Base-by-base conservation (phyloP, 2,797 vertebrate genomes). In the Falco cherrug region DNA sequence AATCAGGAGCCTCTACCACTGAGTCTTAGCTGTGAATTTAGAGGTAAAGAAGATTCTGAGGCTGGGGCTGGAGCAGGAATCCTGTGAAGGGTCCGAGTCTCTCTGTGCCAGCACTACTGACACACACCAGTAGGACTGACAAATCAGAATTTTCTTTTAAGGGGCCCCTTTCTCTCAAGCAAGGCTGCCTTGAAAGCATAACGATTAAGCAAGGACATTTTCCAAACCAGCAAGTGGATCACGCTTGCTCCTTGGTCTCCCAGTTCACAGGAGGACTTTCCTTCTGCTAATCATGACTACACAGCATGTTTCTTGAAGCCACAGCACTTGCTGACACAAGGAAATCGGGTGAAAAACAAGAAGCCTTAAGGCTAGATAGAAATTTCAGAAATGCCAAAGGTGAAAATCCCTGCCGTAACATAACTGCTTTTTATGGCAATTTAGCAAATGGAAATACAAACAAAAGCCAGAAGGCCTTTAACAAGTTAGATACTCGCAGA, bases 381-480 rank as follows among this genome's bases (percentile, higher is more conserved):
- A 41, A 16, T 82, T 47, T 82, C 81, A 61, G 50, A 93, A 94
- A 84, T 65, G 35, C 54, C 74, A 57, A 78, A 87, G 70, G 69
- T 89, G 84, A 85, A 94, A 95, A 93, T 88, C 51, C 73, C 63
- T 81, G 53, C 61, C 21, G 16, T 81, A 85, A 75, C 35, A 20
- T 33, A 51, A 19, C 48, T 84, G 54, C 48, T 88, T 90, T 83
- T 81, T 77, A 61, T 45, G 41, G 61, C 64, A 81, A 57, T 91
- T 91, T 87, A 88, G 57, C n/a, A 64, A 83, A 67, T 81, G 83
- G 80, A 94, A 95, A 91, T 64, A 51, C 80, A 13, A 6, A 81
- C 21, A 11, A 91, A 37, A 94, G 73, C 71, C 87, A 94, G 74
- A 92, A 95, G 77, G 8, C 16, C 84, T 91, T 75, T 94, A 53